phyloP scores from a whole-genome alignment of 2,797 vertebrate species.

The Paguma larvata region DNA sequence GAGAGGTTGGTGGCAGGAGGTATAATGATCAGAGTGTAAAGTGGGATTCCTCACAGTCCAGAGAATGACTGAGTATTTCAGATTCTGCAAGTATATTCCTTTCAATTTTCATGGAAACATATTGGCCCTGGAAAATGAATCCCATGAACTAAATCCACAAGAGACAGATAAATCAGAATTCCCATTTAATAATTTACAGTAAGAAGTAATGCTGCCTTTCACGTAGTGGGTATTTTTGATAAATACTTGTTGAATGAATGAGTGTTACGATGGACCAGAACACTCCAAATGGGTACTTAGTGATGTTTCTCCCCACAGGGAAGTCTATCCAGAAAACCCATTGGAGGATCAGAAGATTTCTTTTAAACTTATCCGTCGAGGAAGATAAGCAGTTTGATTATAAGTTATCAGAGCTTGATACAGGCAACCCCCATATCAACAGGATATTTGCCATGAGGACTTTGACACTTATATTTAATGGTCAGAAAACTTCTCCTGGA shows the following conservation, averaged over 20 bases:
- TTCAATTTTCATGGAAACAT: neutral
- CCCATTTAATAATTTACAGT: neutral
- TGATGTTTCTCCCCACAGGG: neutral
- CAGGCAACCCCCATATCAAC: neutral
- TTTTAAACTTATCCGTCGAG: neutral
- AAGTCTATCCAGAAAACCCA: neutral
- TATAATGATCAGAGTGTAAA: neutral
- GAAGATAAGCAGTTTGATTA: neutral
- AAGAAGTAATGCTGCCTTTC: slow-evolving; percentile 29
- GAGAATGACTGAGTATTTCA: neutral
- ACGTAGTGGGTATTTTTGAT: neutral
- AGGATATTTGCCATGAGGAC: neutral
- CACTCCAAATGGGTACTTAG: neutral
- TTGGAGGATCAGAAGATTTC: neutral
- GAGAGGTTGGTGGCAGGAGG: neutral
- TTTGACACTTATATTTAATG: neutral
- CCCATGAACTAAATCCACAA: neutral
- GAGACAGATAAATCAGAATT: slow-evolving; percentile 17
- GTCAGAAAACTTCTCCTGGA: neutral
- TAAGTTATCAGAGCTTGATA: neutral
- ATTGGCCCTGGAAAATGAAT: neutral
- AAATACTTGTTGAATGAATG: neutral
- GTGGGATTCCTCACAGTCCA: neutral
- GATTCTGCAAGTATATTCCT: neutral
- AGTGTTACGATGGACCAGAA: neutral